Percentiles rank a stretch among this genome's conserved stretches.
Evolutionary conservation across 2,797 vertebrate species (phyloP).

Genomic region (Huso huso): DNA sequence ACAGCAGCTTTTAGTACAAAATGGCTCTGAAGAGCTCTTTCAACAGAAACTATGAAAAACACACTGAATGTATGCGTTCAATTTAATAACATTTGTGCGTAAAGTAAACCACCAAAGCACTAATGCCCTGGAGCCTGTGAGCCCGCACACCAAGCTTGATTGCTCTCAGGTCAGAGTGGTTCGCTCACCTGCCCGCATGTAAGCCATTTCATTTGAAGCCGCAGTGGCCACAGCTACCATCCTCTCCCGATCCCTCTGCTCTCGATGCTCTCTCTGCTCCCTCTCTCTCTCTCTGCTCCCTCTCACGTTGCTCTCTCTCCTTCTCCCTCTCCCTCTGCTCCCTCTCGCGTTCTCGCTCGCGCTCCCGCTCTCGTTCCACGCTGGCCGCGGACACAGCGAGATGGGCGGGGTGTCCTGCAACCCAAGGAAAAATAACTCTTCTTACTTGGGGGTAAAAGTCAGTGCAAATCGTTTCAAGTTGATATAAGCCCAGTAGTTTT

Average conservation of each 20-base stretch:
- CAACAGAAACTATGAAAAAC: background rate
- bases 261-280: slow-evolving; percentile 31
- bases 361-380: slow-evolving; percentile 68
- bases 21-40: background rate
- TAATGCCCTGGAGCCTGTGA: too few relatives aligned
- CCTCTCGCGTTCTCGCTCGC: slow-evolving; percentile 47
- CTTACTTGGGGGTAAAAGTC: too few relatives aligned
- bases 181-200: slow-evolving; percentile 76
- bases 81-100: background rate
- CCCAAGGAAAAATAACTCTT: slow-evolving; percentile 11
- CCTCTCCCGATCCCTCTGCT: slow-evolving; percentile 54
- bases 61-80: background rate
- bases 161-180: background rate
- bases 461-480: too few relatives aligned
- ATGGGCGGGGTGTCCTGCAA: slow-evolving; percentile 77
- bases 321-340: slow-evolving; percentile 61
- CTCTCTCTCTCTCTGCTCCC: slow-evolving; percentile 44
- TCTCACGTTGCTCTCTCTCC: slow-evolving; percentile 44
- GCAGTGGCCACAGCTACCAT: slow-evolving; percentile 51
- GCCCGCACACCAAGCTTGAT: background rate
- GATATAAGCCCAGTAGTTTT: too few relatives aligned
- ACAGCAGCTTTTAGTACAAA: background rate
- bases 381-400: slow-evolving; percentile 68
- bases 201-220: slow-evolving; percentile 45
- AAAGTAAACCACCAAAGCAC: background rate